Conservation (phyloP, 2,113 vertebrate species). For the Synodontis membranacea region DNA sequence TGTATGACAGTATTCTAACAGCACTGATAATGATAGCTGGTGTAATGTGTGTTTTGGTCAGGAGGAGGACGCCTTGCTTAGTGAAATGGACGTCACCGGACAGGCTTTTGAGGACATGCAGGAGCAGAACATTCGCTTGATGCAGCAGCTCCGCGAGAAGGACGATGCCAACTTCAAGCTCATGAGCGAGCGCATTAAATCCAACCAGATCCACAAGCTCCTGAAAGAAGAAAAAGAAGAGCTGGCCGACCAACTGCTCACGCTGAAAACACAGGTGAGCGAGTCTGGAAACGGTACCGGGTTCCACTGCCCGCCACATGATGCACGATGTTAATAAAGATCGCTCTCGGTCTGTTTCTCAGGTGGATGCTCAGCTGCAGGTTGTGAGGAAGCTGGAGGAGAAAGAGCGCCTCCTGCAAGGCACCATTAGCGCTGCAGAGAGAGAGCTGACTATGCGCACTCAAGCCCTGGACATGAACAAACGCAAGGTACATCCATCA, state of each 20-base stretch:
- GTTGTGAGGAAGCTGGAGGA: conserved; percentile 94
- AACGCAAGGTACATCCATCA: conserved; percentile 82
- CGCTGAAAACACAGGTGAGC: conserved; percentile 91
- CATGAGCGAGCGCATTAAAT: conserved; percentile 97
- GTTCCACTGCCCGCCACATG: rapidly evolving
- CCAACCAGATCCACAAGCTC: conserved; percentile 97
- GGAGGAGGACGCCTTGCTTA: conserved; percentile 95
- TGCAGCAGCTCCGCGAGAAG: conserved; percentile 97
- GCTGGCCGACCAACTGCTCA: conserved; percentile 90
- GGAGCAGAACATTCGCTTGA: conserved; percentile 95
- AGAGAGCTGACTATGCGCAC: conserved; percentile 88
- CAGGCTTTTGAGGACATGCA: conserved; percentile 99
- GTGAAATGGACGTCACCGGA: conserved; percentile 98
- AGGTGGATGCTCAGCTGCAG: conserved; percentile 96
- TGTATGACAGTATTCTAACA: background rate
- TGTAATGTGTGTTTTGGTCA: conserved; percentile 53
- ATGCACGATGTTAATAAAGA: background rate
- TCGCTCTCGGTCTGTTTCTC: background rate
- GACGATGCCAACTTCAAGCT: conserved; percentile 98
- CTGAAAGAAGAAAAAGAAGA: conserved; percentile 98
- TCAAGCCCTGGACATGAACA: conserved; percentile 96
- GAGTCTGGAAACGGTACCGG: background rate
- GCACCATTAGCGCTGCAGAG: conserved; percentile 91
- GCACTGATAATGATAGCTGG: background rate
- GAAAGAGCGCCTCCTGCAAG: conserved; percentile 96